These are phyloP conservation scores for Lonchura striata DNA, from an alignment of 2,113 vertebrate genomes.

Conservation along the genomic window DNA sequence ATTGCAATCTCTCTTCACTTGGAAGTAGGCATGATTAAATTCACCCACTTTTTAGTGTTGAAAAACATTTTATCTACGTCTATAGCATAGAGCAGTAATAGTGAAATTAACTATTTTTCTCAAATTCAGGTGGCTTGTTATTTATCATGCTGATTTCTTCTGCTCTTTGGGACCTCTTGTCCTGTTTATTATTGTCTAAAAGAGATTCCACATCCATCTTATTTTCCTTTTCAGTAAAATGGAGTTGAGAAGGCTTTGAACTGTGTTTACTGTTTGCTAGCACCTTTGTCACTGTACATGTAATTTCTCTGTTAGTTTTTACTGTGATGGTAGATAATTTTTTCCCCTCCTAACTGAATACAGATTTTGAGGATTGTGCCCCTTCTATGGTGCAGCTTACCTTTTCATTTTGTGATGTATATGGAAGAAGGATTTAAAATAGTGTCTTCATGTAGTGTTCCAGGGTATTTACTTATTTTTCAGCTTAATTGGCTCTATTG, in stretches of 20 bases:
- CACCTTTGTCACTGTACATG: neutral
- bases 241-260: neutral
- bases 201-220: neutral
- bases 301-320: neutral
- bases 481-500: neutral
- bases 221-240: neutral
- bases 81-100: neutral
- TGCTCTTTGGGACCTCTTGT: neutral
- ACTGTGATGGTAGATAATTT: neutral
- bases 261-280: neutral
- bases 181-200: neutral
- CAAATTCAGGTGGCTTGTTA: neutral
- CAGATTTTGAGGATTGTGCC: neutral
- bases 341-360: accelerated
- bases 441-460: neutral
- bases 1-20: neutral
- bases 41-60: neutral
- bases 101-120: neutral
- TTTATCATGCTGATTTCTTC: neutral
- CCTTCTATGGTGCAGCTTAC: neutral
- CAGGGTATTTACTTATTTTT: neutral
- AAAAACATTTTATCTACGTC: neutral
- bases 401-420: neutral
- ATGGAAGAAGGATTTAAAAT: neutral
- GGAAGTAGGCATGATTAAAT: neutral